A percentile compares a stretch with the other conserved stretches of the same genome.
These are phyloP conservation scores for Apodemus speciosus DNA, from an alignment of 2,113 vertebrate species.

Conservation along the genomic window DNA sequence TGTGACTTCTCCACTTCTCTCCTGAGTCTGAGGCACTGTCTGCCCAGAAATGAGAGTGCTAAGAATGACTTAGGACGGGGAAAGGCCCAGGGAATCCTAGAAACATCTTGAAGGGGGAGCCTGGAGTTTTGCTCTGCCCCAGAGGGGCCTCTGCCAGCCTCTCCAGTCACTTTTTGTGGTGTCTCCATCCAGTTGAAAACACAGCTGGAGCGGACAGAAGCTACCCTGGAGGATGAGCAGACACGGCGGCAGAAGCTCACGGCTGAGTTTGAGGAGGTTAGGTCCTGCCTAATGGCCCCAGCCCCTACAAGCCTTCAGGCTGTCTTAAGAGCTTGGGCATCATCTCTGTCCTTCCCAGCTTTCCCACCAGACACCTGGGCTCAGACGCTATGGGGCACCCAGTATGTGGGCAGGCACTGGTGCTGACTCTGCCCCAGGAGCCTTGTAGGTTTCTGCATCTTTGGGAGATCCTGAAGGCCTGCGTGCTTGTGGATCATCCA, in stretches of 20 bases:
- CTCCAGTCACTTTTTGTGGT: background rate
- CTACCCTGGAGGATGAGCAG: slow-evolving; percentile 85
- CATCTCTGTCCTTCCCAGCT: background rate
- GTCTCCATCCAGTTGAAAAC: slow-evolving; percentile 84
- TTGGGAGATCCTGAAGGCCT: background rate
- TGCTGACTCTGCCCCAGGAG: background rate
- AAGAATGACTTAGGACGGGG: background rate
- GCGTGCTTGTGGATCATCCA: background rate
- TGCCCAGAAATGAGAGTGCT: background rate
- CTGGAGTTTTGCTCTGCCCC: background rate
- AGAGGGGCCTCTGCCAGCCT: background rate
- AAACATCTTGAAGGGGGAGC: background rate
- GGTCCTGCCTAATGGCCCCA: background rate
- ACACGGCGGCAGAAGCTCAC: slow-evolving; percentile 85
- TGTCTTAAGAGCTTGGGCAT: background rate
- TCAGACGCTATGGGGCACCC: background rate
- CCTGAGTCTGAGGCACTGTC: too few species aligned
- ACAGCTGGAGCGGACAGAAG: slow-evolving; percentile 86
- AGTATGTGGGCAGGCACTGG: background rate
- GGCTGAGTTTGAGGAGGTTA: slow-evolving; percentile 90
- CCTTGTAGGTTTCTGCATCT: background rate
- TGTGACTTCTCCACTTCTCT: background rate
- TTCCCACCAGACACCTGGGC: too few species aligned
- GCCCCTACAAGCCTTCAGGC: background rate
- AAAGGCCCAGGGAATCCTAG: background rate